These are phyloP conservation scores for Ophion costatus DNA, from an alignment of 2,888 invertebrate genomes.

Conservation along the genomic window DNA sequence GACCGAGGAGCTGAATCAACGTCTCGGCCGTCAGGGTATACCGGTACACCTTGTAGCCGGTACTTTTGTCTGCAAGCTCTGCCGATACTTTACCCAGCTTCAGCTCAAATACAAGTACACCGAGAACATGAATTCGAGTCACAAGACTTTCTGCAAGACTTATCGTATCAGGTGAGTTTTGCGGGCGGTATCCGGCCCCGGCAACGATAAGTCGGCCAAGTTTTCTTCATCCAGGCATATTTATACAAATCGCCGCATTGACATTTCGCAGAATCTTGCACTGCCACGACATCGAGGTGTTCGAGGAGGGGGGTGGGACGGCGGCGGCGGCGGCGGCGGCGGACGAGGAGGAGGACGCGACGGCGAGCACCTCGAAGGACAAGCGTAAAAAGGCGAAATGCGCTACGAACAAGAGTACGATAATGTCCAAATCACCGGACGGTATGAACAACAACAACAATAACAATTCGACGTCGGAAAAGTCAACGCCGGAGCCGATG, in stretches of 20 bases:
- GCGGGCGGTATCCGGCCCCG: not conserved
- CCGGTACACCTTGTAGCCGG: conserved; percentile 89
- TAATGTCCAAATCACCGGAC: conserved; percentile 69
- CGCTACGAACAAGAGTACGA: conserved; percentile 53
- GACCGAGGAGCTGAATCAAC: conserved; percentile 84
- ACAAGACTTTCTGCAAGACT: conserved; percentile 85
- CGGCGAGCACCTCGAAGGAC: conserved; percentile 73
- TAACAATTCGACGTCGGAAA: conserved; percentile 74
- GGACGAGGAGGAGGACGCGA: conserved; percentile 84
- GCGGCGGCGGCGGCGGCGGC: conserved; percentile 83
- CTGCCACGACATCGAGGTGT: conserved; percentile 89
- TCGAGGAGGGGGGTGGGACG: conserved; percentile 85
- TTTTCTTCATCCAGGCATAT: not conserved
- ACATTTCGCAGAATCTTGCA: conserved; percentile 87
- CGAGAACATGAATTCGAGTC: conserved; percentile 83
- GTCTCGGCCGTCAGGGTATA: conserved; percentile 86
- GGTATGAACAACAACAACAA: conserved; percentile 73
- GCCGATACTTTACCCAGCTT: conserved; percentile 91
- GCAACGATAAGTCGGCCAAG: too few species aligned
- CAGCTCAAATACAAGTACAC: conserved; percentile 86
- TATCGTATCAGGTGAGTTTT: conserved; percentile 87
- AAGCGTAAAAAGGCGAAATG: conserved; percentile 68
- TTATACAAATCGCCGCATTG: not conserved
- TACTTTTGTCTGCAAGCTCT: conserved; percentile 92
- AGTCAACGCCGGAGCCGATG: conserved; percentile 75